phyloP scores from a whole-genome alignment of 92 coral and sea anemone species.

The Epizoanthus ramosus region DNA sequence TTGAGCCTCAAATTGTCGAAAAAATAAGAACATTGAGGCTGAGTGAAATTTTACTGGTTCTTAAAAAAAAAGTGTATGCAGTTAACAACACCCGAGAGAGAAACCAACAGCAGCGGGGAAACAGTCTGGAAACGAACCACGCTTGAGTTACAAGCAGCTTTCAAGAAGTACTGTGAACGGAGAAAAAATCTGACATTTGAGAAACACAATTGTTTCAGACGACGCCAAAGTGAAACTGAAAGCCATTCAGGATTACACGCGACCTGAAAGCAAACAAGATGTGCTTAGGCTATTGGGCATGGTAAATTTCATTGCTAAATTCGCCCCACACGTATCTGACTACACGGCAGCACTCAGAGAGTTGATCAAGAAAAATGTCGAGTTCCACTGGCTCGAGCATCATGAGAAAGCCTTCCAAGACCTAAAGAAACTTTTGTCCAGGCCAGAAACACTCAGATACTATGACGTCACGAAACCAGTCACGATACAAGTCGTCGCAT shows the following conservation, averaged over 20 bases:
- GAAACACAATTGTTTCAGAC: conserved; percentile 56
- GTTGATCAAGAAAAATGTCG: conserved; percentile 50
- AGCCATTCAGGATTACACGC: conserved; percentile 50
- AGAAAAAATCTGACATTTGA: conserved; percentile 54
- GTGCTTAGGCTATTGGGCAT: conserved; percentile 61
- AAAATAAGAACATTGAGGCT: too few species aligned
- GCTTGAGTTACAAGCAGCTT: conserved; percentile 10
- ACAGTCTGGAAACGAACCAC: conserved; percentile 20
- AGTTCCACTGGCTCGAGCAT: conserved; percentile 61
- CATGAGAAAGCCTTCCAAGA: conserved; percentile 61
- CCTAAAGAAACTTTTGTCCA: conserved; percentile 52
- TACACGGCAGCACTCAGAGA: conserved; percentile 60
- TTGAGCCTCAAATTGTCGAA: too few species aligned
- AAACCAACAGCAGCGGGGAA: neutral
- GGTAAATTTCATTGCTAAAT: conserved; percentile 66
- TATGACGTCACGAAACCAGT: conserved; percentile 53
- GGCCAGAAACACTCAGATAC: conserved; percentile 49
- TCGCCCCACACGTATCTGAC: conserved; percentile 49
- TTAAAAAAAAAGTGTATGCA: too few species aligned
- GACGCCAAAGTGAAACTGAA: conserved; percentile 56
- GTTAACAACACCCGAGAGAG: conserved; percentile 30
- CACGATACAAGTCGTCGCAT: conserved; percentile 50
- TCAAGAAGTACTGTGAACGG: conserved; percentile 43
- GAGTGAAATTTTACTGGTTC: too few species aligned
- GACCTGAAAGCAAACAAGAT: conserved; percentile 63